Base-by-base conservation (phyloP, 2,888 invertebrate species). In the Zelleria hepariella region DNA sequence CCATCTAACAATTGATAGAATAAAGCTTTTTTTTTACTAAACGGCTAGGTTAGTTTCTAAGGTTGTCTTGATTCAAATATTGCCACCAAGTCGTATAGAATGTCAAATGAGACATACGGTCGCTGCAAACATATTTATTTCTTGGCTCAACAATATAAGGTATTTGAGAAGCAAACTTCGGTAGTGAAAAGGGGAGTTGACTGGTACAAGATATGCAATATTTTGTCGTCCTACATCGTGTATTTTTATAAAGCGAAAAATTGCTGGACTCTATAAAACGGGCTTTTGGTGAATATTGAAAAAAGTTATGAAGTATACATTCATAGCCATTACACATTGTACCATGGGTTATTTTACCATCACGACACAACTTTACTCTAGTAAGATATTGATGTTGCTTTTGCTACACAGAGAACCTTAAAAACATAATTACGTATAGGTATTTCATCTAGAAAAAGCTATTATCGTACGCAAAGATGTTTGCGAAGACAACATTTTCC, bases 401-500 rank as follows among this genome's bases (percentile, higher is more conserved):
- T n/a, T n/a, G n/a, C n/a, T n/a, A n/a, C n/a, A n/a, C n/a, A n/a
- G n/a, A n/a, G n/a, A n/a, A n/a, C n/a, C n/a, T n/a, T n/a, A n/a
- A n/a, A n/a, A n/a, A n/a, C n/a, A n/a, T n/a, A n/a, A n/a, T n/a
- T n/a, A n/a, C n/a, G n/a, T n/a, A n/a, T n/a, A n/a, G n/a, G n/a
- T n/a, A n/a, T n/a, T n/a, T n/a, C 15, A 15, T 23, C 51, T 21
- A 20, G 23, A 1, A 51, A 51, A 0, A 51, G 51, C 51, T 51
- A 51, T 51, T 51, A 51, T 21, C 21, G 5, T 51, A 21, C 51
- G 51, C 23, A 51, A 51, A 51, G 51, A 20, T 23, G 18, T 51
- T 51, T 51, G 51, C 3, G 10, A 51, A 8, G 51, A 21, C 23
- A 21, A 21, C 23, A 51, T 8, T 51, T 49, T 51, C 51, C 78